These are phyloP conservation scores for Rhegmatorhina hoffmannsi DNA, from an alignment of 2,113 vertebrate genomes.

Conservation along the genomic window DNA sequence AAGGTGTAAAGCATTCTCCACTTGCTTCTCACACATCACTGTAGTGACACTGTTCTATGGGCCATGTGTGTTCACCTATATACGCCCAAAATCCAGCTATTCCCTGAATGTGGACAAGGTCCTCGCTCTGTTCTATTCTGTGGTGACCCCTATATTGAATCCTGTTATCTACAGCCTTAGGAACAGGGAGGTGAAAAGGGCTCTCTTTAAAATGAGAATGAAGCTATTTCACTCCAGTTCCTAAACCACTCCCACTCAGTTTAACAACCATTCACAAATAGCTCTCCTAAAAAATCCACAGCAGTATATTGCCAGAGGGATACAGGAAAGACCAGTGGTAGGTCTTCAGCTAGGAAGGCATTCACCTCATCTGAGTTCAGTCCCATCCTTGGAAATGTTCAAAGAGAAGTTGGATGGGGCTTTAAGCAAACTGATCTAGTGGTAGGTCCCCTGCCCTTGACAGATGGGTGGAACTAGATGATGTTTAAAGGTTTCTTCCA, in stretches of 20 bases:
- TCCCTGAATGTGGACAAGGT: conserved; percentile 8
- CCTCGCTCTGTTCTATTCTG: conserved; percentile 28
- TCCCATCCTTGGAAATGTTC: not conserved
- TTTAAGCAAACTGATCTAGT: not conserved
- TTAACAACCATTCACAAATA: not conserved
- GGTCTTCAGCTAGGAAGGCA: not conserved
- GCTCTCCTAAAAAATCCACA: not conserved
- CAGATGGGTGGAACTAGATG: not conserved
- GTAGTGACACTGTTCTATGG: conserved; percentile 33
- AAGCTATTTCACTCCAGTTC: not conserved
- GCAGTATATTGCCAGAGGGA: not conserved
- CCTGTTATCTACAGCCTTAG: conserved; percentile 39
- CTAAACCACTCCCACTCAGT: not conserved
- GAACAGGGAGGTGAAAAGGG: not conserved
- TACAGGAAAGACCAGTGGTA: not conserved
- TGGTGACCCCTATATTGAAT: conserved; percentile 38
- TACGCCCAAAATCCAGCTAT: conserved; percentile 28
- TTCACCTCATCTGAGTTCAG: not conserved
- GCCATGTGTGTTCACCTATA: conserved; percentile 29
- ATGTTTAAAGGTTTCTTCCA: not conserved
- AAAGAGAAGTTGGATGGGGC: not conserved
- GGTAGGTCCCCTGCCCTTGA: not conserved
- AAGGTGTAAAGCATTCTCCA: conserved; percentile 23
- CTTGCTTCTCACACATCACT: conserved; percentile 30
- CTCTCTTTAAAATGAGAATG: not conserved